These are phyloP conservation scores for Hippocampus mohnikei DNA, from an alignment of 2,113 vertebrate species.

Conservation along the genomic window DNA sequence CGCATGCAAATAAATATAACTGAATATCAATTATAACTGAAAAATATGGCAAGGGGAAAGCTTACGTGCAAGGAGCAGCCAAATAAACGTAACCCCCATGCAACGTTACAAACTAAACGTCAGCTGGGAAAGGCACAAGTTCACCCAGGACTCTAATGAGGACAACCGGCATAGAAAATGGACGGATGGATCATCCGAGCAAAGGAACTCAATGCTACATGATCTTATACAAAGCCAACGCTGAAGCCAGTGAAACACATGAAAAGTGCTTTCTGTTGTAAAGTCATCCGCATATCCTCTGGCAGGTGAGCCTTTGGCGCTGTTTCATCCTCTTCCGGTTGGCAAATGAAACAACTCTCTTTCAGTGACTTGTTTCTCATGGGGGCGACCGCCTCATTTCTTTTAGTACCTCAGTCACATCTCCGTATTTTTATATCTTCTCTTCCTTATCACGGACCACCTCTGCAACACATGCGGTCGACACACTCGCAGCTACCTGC, in stretches of 20 bases:
- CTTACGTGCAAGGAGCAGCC: too few species aligned
- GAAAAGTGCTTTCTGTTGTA: background rate
- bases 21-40: too few species aligned
- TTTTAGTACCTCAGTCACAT: constrained; percentile 32
- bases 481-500: constrained; percentile 37
- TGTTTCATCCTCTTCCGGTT: background rate
- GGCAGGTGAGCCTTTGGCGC: background rate
- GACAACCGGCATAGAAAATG: too few species aligned
- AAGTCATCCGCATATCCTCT: background rate
- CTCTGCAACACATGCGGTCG: constrained; percentile 27
- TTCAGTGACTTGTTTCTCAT: constrained; percentile 11
- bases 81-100: too few species aligned
- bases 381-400: background rate
- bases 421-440: constrained; percentile 5
- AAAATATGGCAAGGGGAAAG: too few species aligned
- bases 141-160: too few species aligned
- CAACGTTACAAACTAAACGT: too few species aligned
- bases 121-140: too few species aligned
- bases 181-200: background rate
- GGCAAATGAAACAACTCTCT: background rate
- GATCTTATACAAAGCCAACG: background rate
- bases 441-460: constrained; percentile 35
- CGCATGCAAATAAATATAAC: too few species aligned
- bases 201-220: background rate
- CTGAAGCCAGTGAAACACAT: background rate